Evolutionary conservation across 1,140 invertebrate species (phyloP).

Genomic region (Chrysomallon squamiferum): DNA sequence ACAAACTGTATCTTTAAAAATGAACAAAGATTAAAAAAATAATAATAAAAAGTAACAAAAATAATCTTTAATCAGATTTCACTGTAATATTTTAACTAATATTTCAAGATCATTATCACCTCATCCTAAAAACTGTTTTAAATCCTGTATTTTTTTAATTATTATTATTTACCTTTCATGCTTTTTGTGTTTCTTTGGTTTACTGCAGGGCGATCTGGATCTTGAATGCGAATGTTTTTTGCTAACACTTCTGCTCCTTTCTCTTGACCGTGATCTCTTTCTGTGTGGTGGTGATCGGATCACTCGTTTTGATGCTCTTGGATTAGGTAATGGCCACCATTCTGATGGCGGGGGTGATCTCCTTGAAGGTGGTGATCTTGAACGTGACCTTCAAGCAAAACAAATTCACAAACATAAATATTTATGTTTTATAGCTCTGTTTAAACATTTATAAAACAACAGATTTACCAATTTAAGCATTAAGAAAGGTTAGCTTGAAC

Average conservation of each 20-base stretch:
- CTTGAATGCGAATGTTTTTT: conserved; percentile 17
- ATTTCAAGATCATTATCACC: no score
- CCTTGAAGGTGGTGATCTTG: conserved; percentile 31
- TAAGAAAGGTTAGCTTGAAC: no score
- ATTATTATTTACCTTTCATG: conserved; percentile 7
- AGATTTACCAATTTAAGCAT: no score
- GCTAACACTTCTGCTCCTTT: conserved; percentile 13
- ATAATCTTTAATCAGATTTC: no score
- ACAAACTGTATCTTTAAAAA: no score
- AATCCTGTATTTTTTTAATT: no score
- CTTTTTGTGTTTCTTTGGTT: conserved; percentile 33
- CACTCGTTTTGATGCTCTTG: no score
- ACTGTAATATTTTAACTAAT: no score
- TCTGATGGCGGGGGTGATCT: conserved; percentile 25
- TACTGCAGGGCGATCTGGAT: conserved; percentile 19
- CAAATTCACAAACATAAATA: conserved; percentile 2
- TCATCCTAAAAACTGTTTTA: no score
- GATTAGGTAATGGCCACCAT: neutral
- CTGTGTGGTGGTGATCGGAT: conserved; percentile 1
- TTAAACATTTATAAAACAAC: neutral
- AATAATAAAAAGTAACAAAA: no score
- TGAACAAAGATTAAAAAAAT: no score
- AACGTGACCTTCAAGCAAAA: conserved; percentile 20
- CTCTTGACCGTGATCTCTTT: conserved; percentile 26
- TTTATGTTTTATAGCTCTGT: conserved; percentile 13